Percentiles rank a stretch among this genome's conserved stretches.
phyloP scores from a whole-genome alignment of 1,140 invertebrate genomes.

The Hycleus phaleratus region DNA sequence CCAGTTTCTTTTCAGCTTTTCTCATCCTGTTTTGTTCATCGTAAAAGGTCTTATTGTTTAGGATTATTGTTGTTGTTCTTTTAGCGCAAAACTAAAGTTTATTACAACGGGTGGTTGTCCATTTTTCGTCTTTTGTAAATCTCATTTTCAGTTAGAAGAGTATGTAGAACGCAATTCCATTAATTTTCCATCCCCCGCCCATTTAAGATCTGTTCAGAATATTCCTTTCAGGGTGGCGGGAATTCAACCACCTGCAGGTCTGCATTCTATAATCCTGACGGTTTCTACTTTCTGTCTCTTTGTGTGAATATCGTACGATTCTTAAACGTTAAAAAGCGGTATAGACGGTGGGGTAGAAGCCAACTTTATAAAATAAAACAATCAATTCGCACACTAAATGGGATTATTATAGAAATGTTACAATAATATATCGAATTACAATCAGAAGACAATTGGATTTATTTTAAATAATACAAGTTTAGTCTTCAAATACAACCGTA shows the following conservation, averaged over 20 bases:
- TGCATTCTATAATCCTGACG: slow-evolving; percentile 16
- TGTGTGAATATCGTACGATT: slow-evolving; percentile 2
- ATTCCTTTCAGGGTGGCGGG: slow-evolving; percentile 15
- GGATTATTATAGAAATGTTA: too few relatives aligned
- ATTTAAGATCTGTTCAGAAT: slow-evolving; percentile 8
- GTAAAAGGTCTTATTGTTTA: slow-evolving; percentile 1
- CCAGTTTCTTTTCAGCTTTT: background rate
- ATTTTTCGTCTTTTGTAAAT: slow-evolving; percentile 15
- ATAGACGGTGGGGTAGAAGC: too few relatives aligned
- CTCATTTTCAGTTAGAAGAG: slow-evolving; percentile 12
- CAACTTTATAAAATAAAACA: slow-evolving; percentile 15
- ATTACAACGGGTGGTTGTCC: background rate
- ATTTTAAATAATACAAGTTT: too few relatives aligned
- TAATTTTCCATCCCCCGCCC: slow-evolving; percentile 12
- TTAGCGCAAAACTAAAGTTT: slow-evolving; percentile 8
- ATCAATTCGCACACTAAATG: slow-evolving; percentile 2
- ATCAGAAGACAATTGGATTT: too few relatives aligned
- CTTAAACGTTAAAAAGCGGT: background rate
- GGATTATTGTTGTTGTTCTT: slow-evolving; percentile 11
- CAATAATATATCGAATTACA: too few relatives aligned
- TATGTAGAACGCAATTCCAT: slow-evolving; percentile 17
- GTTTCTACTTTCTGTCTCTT: slow-evolving; percentile 4
- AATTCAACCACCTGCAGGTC: slow-evolving; percentile 16
- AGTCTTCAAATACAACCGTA: background rate
- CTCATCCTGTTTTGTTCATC: slow-evolving; percentile 4